These are phyloP conservation scores for Smittia aterrima DNA, from an alignment of 2,888 invertebrate species.

Conservation along the genomic window DNA sequence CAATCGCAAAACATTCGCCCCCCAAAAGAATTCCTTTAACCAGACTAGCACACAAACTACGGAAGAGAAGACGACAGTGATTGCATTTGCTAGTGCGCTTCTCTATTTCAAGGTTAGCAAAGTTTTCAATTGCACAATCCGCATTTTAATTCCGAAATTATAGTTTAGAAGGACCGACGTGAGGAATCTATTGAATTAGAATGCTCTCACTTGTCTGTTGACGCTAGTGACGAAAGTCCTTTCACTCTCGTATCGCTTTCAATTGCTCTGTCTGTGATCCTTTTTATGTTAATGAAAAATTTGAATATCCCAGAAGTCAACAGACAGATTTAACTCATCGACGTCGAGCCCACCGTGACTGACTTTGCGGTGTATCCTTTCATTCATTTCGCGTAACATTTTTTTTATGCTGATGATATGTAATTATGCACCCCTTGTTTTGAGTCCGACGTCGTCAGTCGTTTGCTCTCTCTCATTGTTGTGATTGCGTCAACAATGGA, in stretches of 20 bases:
- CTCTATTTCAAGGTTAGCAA: constrained; percentile 13
- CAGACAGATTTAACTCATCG: not conserved
- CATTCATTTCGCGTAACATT: not conserved
- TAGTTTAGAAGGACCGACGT: too few species aligned
- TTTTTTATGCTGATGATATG: constrained; percentile 2
- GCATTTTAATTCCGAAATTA: constrained; percentile 25
- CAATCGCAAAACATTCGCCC: not conserved
- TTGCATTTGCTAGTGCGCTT: not conserved
- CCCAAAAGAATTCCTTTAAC: not conserved
- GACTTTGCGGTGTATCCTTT: not conserved
- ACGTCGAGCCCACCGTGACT: not conserved
- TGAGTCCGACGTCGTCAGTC: not conserved
- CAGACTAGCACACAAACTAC: constrained; percentile 7
- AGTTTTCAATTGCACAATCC: not conserved
- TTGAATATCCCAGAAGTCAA: not conserved
- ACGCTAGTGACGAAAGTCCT: not conserved
- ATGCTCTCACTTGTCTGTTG: not conserved
- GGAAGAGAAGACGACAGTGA: not conserved
- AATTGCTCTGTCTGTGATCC: not conserved
- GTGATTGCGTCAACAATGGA: constrained; percentile 24
- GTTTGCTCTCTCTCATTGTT: not conserved
- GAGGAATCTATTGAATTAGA: not conserved
- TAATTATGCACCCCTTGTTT: constrained; percentile 40
- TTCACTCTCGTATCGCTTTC: constrained; percentile 1
- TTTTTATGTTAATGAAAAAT: not conserved